These are phyloP conservation scores for Tholera decimalis DNA, from an alignment of 2,888 invertebrate species.

Conservation along the genomic window DNA sequence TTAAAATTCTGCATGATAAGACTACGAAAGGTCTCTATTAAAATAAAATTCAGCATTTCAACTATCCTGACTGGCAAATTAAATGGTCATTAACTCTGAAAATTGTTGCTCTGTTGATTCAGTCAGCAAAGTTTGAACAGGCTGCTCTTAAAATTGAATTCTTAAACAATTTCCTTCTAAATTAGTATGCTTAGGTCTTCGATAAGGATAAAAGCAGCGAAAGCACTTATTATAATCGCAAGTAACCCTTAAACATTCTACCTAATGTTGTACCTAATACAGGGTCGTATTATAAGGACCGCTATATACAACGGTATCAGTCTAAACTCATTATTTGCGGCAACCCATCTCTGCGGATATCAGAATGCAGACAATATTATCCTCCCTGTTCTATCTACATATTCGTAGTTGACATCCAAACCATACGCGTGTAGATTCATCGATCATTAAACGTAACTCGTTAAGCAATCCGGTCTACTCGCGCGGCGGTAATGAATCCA, in stretches of 20 bases:
- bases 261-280: constrained; percentile 20
- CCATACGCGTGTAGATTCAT: constrained; percentile 49
- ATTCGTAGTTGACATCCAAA: constrained; percentile 42
- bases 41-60: constrained; percentile 9
- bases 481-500: constrained; percentile 75
- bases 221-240: constrained; percentile 40
- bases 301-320: constrained; percentile 16
- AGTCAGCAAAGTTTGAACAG: constrained; percentile 41
- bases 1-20: not conserved
- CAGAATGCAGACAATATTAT: constrained; percentile 31
- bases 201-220: constrained; percentile 36
- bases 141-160: constrained; percentile 42
- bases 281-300: constrained; percentile 9
- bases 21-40: not conserved
- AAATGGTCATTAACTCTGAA: constrained; percentile 9
- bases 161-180: constrained; percentile 28
- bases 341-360: constrained; percentile 31
- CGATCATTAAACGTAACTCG: constrained; percentile 66
- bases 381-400: constrained; percentile 15
- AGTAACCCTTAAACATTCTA: constrained; percentile 14
- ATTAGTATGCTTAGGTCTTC: constrained; percentile 50
- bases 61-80: constrained; percentile 28
- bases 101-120: constrained; percentile 33
- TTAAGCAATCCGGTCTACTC: constrained; percentile 71
- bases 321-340: constrained; percentile 51